phyloP scores from a whole-genome alignment of 2,888 invertebrate genomes.

The Trachelus tabidus region DNA sequence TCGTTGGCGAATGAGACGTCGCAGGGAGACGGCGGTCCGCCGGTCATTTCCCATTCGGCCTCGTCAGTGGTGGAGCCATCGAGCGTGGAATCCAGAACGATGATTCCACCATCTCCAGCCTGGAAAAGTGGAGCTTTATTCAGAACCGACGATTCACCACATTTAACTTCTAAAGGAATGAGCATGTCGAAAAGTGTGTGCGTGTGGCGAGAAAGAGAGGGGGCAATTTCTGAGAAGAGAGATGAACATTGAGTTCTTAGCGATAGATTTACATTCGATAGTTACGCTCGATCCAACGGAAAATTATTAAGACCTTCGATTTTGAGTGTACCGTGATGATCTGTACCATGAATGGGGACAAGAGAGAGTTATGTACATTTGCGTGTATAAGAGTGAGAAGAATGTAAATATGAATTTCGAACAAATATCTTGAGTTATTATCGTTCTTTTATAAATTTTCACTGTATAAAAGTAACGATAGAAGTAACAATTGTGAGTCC shows the following conservation, averaged over 20 bases:
- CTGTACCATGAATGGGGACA: too few species aligned
- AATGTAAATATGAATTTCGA: not conserved
- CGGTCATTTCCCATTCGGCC: constrained; percentile 68
- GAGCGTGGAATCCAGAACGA: constrained; percentile 71
- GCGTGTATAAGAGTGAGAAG: not conserved
- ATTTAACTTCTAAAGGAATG: not conserved
- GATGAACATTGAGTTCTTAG: too few species aligned
- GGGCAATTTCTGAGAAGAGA: too few species aligned
- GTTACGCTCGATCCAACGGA: too few species aligned
- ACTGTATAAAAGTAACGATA: not conserved
- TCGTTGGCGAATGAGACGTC: constrained; percentile 87
- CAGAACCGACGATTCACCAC: not conserved
- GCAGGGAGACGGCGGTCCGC: constrained; percentile 82
- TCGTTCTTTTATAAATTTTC: not conserved
- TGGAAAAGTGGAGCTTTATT: constrained; percentile 55
- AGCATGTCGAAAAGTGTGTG: not conserved
- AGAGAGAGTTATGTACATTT: too few species aligned
- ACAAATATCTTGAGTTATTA: not conserved
- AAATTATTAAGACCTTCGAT: too few species aligned
- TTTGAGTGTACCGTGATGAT: too few species aligned
- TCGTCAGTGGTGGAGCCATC: constrained; percentile 75
- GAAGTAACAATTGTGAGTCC: not conserved
- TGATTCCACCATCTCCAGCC: constrained; percentile 74
- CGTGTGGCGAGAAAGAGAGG: constrained; percentile 12
- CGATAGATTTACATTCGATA: too few species aligned